Base-by-base conservation (phyloP, 2,888 invertebrate species). In the Alentia gelatinosa region DNA sequence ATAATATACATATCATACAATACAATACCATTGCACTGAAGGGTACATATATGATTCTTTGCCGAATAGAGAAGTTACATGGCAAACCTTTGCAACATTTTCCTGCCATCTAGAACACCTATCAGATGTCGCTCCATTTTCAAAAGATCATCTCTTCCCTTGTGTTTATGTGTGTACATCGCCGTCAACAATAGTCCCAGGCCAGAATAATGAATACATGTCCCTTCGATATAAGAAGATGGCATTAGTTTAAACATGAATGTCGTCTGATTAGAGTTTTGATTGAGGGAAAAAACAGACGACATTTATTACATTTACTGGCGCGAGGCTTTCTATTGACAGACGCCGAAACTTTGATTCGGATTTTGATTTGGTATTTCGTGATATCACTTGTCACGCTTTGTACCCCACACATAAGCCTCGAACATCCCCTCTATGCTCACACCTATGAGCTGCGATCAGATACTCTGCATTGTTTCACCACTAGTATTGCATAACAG, bases 1-100 rank as follows among this genome's bases (percentile, higher is more conserved):
- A 86, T 86, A 86, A 50, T 86, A 86, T 50, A 86, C 86, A 86
- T 47, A 86, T 86, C 86, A 50, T 47, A 86, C 86, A 86, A 33
- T 42, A 33, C 42, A 86, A 86, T 86, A 86, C 50, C 86, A 86
- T 86, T 86, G 86, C 86, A 86, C 86, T 86, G 35, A 15, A 79
- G 79, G 26, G 19, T 79, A 79, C 39, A 79, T 23, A 33, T 79
- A 79, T 35, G 79, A 79, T 79, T 79, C 79, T 79, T 79, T 35
- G 79, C 39, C 23, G 79, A 33, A 37, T 79, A 23, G 9, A 26
- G 39, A n/a, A 37, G n/a, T 37, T 39, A 3, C 79, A n/a, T 39
- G 19, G 23, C 79, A 35, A 79, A 3, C 33, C n/a, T 30, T 30
- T 26, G n/a, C 30, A 68, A 68, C 5, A 19, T 63, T 63, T 63